Base-by-base conservation (phyloP, 2,797 vertebrate genomes). In the Oophaga sylvatica region DNA sequence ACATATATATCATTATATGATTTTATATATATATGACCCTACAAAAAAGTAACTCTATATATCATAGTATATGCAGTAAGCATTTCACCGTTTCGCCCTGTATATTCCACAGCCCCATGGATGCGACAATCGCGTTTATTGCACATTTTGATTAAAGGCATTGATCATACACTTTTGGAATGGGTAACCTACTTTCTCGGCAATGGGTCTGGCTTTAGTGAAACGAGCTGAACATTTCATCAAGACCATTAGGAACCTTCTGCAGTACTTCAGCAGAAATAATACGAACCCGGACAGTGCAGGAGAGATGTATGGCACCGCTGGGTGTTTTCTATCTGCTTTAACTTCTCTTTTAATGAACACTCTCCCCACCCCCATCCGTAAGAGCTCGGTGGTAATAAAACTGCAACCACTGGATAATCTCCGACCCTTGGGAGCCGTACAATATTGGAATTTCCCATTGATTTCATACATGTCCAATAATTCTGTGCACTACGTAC, bases 321-420 rank as follows among this genome's bases (percentile, higher is more conserved):
- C 41, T 85, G 83, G 83, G 70, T 53, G 65, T 85, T 48, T 45
- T 20, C 73, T 77, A 63, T 78, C 59, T 85, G 83, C 70, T 78
- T 63, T 53, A 45, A 73, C 35, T 85, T 85, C 63, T 85, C 60
- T 85, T 65, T 85, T 75, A 85, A 85, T 85, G 60, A 63, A 85
- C 75, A 53, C 31, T 62, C 57, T 84, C 73, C 83, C 60, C 68
- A 78, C 83, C 60, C 15, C 83, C 26, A 63, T 65, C 48, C 10
- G 71, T 45, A 85, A n/a, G 12, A 60, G 83, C 60, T 77, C 65
- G 67, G 73, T 57, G 75, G 71, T 77, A 76, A 85, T 85, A 85
- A 85, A 85, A 62, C 73, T 78, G 73, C 60, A 63, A 35, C 65
- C 82, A 22, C 63, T 67, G 59, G 62, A 65, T 77, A 65, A 85